Conservation (phyloP, 2,113 vertebrate genomes). For the Nestor notabilis region DNA sequence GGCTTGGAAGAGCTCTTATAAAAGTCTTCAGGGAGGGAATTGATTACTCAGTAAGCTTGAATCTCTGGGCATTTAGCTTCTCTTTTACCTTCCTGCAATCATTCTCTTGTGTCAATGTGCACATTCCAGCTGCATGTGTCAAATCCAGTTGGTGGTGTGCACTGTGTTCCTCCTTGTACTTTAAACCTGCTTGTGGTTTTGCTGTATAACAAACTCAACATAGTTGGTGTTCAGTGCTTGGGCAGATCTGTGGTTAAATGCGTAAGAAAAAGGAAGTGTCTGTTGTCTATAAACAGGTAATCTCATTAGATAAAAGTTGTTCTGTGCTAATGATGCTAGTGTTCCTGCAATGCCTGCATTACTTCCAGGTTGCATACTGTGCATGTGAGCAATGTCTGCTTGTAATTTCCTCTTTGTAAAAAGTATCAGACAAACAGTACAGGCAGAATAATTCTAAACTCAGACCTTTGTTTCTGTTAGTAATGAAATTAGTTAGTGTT, state of each 20-base stretch:
- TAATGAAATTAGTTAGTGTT: not conserved
- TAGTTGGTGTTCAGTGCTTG: constrained; percentile 21
- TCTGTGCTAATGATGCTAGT: not conserved
- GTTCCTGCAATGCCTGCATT: not conserved
- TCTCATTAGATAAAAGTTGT: not conserved
- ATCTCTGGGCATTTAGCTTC: constrained; percentile 42
- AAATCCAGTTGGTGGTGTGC: constrained; percentile 37
- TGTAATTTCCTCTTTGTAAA: constrained; percentile 5
- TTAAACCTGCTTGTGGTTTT: constrained; percentile 14
- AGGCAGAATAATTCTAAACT: not conserved
- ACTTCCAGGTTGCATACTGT: not conserved
- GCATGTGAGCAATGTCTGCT: not conserved
- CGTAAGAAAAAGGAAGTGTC: not conserved
- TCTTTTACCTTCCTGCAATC: constrained; percentile 21
- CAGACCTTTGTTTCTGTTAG: constrained; percentile 18
- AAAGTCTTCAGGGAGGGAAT: constrained; percentile 36
- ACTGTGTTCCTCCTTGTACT: constrained; percentile 9
- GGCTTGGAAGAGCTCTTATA: not conserved
- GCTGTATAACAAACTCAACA: constrained; percentile 16
- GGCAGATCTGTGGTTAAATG: not conserved
- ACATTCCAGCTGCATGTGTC: not conserved
- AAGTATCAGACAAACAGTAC: not conserved
- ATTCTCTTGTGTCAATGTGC: constrained; percentile 3
- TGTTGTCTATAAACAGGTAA: constrained; percentile 8
- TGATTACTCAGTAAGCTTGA: constrained; percentile 55